A percentile compares a stretch with the other conserved stretches of the same genome.
phyloP scores from a whole-genome alignment of 2,888 invertebrate species.

The Idaea biselata region DNA sequence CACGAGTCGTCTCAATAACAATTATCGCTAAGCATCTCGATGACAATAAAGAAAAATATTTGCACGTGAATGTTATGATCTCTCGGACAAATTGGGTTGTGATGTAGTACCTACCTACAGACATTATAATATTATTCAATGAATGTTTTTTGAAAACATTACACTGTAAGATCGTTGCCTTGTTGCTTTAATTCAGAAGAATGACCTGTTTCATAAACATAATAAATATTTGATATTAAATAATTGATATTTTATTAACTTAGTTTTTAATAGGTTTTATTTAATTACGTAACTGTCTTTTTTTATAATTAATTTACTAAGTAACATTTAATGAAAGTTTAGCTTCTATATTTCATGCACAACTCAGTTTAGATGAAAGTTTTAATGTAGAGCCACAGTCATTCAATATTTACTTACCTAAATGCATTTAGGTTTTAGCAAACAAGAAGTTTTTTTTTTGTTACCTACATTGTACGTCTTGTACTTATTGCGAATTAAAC shows the following conservation, averaged over 20 bases:
- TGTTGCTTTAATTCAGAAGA: constrained; percentile 2
- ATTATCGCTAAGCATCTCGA: constrained; percentile 42
- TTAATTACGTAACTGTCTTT: too few relatives aligned
- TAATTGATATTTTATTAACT: neutral
- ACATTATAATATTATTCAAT: constrained; percentile 25
- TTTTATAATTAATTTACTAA: neutral
- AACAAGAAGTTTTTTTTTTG: neutral
- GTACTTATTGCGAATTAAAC: neutral
- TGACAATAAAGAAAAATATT: constrained; percentile 65
- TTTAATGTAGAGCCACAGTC: too few relatives aligned
- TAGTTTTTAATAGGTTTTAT: too few relatives aligned
- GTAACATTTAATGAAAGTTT: neutral
- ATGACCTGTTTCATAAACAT: neutral
- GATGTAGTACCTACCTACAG: constrained; percentile 37
- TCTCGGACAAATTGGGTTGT: constrained; percentile 51
- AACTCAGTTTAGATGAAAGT: neutral
- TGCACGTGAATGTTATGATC: constrained; percentile 57
- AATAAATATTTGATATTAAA: too few relatives aligned
- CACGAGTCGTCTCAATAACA: constrained; percentile 40
- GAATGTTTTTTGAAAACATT: neutral
- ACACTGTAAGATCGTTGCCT: neutral
- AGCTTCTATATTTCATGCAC: neutral
- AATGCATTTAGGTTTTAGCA: neutral
- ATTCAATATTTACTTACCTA: too few relatives aligned
- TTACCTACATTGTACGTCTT: neutral